A percentile compares a stretch with the other conserved stretches of the same genome.
These are phyloP conservation scores for Heliopora coerulea DNA, from an alignment of 92 coral and sea anemone genomes.

Conservation along the genomic window DNA sequence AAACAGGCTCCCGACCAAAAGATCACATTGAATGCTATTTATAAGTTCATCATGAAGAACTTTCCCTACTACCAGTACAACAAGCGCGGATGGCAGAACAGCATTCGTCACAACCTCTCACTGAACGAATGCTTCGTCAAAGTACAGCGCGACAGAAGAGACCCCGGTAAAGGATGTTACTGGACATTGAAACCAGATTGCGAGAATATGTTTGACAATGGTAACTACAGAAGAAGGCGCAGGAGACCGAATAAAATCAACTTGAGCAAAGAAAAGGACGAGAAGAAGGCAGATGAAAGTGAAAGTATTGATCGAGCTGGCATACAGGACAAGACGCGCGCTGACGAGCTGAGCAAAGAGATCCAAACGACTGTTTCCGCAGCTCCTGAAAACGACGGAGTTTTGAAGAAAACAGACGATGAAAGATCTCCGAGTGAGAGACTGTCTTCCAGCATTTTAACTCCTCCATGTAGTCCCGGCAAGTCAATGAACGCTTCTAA, in stretches of 20 bases:
- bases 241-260: slow-evolving; percentile 56
- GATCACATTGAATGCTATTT: slow-evolving; percentile 91
- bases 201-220: slow-evolving; percentile 97
- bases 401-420: background rate
- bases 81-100: slow-evolving; percentile 99
- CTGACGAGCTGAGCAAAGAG: background rate
- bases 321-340: background rate
- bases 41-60: slow-evolving; percentile 91
- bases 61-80: slow-evolving; percentile 96
- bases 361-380: background rate
- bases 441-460: slow-evolving; percentile 1
- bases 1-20: slow-evolving; percentile 85
- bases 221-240: slow-evolving; percentile 90
- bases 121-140: slow-evolving; percentile 94
- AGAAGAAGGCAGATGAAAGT: background rate
- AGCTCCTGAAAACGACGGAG: background rate
- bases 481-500: background rate
- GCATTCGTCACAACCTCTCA: slow-evolving; percentile 94
- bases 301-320: background rate
- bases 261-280: slow-evolving; percentile 14
- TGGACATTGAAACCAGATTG: slow-evolving; percentile 92
- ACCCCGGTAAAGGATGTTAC: slow-evolving; percentile 98
- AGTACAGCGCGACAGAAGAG: slow-evolving; percentile 85
- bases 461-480: slow-evolving; percentile 7
- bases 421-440: background rate